Evolutionary conservation across 2,113 vertebrate species (phyloP).

Genomic region (Lepisosteus oculatus): DNA sequence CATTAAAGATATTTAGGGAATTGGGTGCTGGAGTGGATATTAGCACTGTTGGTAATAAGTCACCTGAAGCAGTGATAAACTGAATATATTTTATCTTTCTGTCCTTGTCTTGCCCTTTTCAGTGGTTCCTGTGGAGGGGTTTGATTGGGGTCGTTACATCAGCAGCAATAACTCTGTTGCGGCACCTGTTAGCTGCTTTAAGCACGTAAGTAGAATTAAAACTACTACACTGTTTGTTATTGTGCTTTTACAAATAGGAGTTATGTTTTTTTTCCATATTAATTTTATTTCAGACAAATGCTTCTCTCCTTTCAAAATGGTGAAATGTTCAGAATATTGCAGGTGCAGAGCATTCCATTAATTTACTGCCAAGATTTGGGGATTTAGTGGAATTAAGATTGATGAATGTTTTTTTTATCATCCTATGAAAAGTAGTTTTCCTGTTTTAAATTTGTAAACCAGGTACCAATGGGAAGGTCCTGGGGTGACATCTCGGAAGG

Average conservation of each 20-base stretch:
- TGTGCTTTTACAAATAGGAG: no score
- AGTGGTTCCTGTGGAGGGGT: conserved; percentile 73
- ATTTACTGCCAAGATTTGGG: no score
- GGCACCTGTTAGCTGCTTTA: conserved; percentile 95
- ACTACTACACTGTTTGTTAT: not conserved
- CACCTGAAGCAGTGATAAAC: not conserved
- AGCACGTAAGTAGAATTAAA: conserved; percentile 76
- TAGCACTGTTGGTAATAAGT: not conserved
- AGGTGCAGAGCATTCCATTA: no score
- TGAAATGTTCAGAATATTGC: no score
- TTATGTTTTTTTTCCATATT: not conserved
- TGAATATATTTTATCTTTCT: not conserved
- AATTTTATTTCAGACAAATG: no score
- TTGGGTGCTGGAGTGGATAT: no score
- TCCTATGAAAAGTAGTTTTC: no score
- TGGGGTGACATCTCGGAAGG: conserved; percentile 89
- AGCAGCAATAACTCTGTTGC: conserved; percentile 90
- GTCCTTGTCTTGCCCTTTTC: conserved; percentile 5
- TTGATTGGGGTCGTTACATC: conserved; percentile 95
- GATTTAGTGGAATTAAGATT: no score
- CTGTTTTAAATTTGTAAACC: conserved; percentile 17
- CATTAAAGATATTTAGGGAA: no score
- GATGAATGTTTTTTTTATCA: no score
- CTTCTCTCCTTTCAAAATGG: no score
- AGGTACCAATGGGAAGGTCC: conserved; percentile 91